These are phyloP conservation scores for Drosophila lacertosa DNA, from an alignment of 1,140 invertebrate genomes.

Conservation along the genomic window DNA sequence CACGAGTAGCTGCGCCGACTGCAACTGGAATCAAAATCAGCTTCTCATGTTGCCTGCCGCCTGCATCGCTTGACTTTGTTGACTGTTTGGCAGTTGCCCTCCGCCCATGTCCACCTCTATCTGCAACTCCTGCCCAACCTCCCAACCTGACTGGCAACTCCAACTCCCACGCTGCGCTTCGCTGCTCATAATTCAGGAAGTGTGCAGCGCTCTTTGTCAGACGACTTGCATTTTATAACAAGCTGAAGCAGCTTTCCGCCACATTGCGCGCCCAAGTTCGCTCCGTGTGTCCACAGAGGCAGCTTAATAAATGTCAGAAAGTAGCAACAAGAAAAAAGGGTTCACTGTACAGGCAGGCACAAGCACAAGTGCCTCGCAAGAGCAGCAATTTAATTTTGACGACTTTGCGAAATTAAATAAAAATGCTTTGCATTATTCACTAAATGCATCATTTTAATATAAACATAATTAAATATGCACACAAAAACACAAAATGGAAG, in stretches of 20 bases:
- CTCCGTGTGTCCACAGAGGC: slow-evolving; percentile 19
- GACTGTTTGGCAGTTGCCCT: slow-evolving; percentile 35
- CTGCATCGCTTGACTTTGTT: slow-evolving; percentile 35
- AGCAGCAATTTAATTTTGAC: slow-evolving; percentile 16
- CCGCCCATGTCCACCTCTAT: background rate
- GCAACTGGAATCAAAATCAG: slow-evolving; percentile 64
- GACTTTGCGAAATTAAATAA: slow-evolving; percentile 9
- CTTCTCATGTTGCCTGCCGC: slow-evolving; percentile 42
- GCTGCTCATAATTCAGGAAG: slow-evolving; percentile 78
- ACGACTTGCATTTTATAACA: slow-evolving; percentile 69
- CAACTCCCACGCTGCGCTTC: background rate
- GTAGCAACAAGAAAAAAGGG: slow-evolving; percentile 13
- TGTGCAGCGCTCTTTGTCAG: slow-evolving; percentile 61
- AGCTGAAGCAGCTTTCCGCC: slow-evolving; percentile 43
- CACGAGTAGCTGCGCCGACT: slow-evolving; percentile 28
- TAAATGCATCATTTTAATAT: slow-evolving; percentile 36
- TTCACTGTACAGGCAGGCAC: slow-evolving; percentile 13
- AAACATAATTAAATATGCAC: slow-evolving; percentile 46
- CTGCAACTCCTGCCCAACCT: background rate
- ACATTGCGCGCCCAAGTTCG: slow-evolving; percentile 12
- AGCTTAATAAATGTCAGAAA: slow-evolving; percentile 74
- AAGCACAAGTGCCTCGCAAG: slow-evolving; percentile 3
- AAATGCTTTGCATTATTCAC: slow-evolving; percentile 37
- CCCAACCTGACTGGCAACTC: no score
- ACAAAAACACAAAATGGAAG: slow-evolving; percentile 14